Base-by-base conservation (phyloP, 2,888 invertebrate species). In the Orchesellides sinensis region DNA sequence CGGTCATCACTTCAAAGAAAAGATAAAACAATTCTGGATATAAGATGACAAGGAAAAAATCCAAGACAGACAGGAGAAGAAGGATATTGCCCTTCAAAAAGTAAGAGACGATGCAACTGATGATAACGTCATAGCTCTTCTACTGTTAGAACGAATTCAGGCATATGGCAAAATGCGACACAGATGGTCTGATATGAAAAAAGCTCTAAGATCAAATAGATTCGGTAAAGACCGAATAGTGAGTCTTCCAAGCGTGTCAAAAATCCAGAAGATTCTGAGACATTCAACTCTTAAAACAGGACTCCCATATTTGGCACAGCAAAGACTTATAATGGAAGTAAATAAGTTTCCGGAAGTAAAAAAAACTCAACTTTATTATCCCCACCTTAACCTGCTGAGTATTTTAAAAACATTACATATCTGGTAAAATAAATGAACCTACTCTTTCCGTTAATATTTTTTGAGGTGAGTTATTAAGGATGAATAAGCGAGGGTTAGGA, bases 111-210 rank as follows among this genome's bases (percentile, higher is more conserved):
- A 29, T 12, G 70, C 52, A 19, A 17, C 52, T 17, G 17, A 52
- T 17, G 70, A 65, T 2, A 5, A 52, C 14, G 19, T 25, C 8
- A 70, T 49, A 19, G 70, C 63, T 4, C 19, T n/a, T 19, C 14
- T 61, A 6, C 10, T 79, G 4, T n/a, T 79, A 3, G 40, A 79
- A 70, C 79, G 70, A 70, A 52, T 79, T 14, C 14, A 49, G 14
- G 49, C 35, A 0, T 70, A 29, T 40, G 70, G 70, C 14, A 70
- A 70, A 45, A 49, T 6, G 10, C 6, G 47, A 14, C 27, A 21
- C 17, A 29, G 32, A n/a, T 79, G 70, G 70, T 63, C 79, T 1
- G 79, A 79, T 23, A 8, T 52, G 6, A 3, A 45, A 0, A 79
- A 79, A 19, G 70, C 79, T n/a, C 25, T 70, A 17, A 19, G 40